Percentiles rank a stretch among this genome's conserved stretches.
Conservation (phyloP, 2,888 invertebrate species). For the Biston stratarius region DNA sequence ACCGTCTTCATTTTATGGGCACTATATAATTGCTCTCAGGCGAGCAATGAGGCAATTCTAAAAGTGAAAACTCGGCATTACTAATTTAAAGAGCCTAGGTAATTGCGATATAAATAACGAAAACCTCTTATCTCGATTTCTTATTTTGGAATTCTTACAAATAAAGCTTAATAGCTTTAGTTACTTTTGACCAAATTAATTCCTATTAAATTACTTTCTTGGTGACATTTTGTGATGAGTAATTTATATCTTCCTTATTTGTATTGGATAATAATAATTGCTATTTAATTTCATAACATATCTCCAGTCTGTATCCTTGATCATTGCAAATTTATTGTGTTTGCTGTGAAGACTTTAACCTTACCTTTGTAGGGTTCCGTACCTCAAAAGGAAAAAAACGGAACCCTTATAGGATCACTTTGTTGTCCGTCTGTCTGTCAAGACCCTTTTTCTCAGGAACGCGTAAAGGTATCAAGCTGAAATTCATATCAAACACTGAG, state of each 20-base stretch:
- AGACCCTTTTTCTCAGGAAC: too few species aligned
- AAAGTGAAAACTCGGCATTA: neutral
- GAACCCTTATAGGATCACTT: too few species aligned
- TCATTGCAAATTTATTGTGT: too few species aligned
- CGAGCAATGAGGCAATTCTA: neutral
- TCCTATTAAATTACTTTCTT: neutral
- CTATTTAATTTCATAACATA: neutral
- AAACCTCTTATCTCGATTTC: neutral
- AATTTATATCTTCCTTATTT: constrained; percentile 9
- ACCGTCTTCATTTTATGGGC: neutral
- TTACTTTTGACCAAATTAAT: constrained; percentile 7
- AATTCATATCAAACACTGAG: too few species aligned
- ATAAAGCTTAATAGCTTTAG: neutral
- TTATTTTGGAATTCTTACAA: constrained; percentile 1
- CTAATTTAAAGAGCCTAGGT: too few species aligned
- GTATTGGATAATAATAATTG: constrained; percentile 8
- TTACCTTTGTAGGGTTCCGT: too few species aligned
- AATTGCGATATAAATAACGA: neutral
- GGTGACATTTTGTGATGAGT: constrained; percentile 1
- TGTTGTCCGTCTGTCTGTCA: too few species aligned
- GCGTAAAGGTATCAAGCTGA: too few species aligned
- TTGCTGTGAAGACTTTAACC: too few species aligned
- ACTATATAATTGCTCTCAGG: neutral
- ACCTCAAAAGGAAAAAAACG: too few species aligned
- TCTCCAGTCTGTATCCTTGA: neutral